Evolutionary conservation across 2,888 invertebrate species (phyloP).

Genomic region (Thymelicus acteon): DNA sequence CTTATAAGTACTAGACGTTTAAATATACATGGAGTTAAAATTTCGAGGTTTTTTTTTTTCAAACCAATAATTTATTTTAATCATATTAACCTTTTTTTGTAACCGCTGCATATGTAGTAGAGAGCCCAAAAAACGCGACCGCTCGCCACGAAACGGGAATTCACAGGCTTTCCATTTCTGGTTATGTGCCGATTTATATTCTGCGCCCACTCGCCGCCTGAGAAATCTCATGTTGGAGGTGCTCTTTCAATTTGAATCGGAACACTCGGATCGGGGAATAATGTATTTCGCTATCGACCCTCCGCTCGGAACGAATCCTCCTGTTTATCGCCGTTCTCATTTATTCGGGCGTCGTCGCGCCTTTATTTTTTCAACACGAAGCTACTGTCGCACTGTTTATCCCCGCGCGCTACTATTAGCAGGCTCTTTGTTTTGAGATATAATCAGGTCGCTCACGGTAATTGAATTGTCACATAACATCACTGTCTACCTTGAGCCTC

Average conservation of each 20-base stretch:
- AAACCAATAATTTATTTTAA: background rate
- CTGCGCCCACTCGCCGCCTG: constrained; percentile 83
- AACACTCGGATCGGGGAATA: constrained; percentile 84
- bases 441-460: constrained; percentile 71
- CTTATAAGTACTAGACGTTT: background rate
- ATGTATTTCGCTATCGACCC: constrained; percentile 85
- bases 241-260: constrained; percentile 86
- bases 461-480: constrained; percentile 72
- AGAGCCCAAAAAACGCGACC: constrained; percentile 52
- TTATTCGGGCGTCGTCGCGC: constrained; percentile 83
- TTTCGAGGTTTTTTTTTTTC: no score
- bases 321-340: constrained; percentile 84
- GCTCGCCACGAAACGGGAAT: constrained; percentile 77
- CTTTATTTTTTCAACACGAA: constrained; percentile 82
- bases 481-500: constrained; percentile 45
- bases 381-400: constrained; percentile 77
- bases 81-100: constrained; percentile 20
- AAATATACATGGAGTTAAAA: no score
- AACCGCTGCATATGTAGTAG: constrained; percentile 36
- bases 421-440: constrained; percentile 77
- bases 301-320: constrained; percentile 80
- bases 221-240: constrained; percentile 85
- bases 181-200: constrained; percentile 85
- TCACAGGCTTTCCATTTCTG: constrained; percentile 81
- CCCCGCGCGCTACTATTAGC: constrained; percentile 76